Conservation (phyloP, 1,140 invertebrate species). For the Lordiphosa mommai region DNA sequence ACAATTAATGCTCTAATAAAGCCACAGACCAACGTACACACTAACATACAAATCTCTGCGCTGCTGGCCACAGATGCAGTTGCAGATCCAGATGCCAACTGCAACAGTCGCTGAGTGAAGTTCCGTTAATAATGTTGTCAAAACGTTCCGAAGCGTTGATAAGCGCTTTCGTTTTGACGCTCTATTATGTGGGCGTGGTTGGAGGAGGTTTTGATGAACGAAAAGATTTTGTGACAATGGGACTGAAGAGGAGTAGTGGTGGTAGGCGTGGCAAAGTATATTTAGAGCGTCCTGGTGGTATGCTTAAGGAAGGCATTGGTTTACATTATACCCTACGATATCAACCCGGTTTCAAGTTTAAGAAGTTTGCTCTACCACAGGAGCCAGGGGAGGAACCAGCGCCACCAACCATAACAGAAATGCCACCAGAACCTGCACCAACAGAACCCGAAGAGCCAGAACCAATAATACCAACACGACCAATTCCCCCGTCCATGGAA, state of each 20-base stretch:
- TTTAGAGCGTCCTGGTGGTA: slow-evolving; percentile 32
- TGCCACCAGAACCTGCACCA: slow-evolving; percentile 28
- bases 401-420: slow-evolving; percentile 9
- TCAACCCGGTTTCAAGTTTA: slow-evolving; percentile 49
- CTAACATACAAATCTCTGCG: not conserved
- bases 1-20: slow-evolving; percentile 79
- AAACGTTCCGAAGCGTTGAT: slow-evolving; percentile 57
- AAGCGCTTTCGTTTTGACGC: slow-evolving; percentile 65
- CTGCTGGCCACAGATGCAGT: slow-evolving; percentile 26
- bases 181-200: slow-evolving; percentile 63
- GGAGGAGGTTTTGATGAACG: slow-evolving; percentile 9
- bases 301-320: slow-evolving; percentile 39
- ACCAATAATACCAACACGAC: slow-evolving; percentile 48
- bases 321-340: slow-evolving; percentile 53
- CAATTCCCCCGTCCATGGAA: slow-evolving; percentile 24
- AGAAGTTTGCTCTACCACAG: slow-evolving; percentile 46
- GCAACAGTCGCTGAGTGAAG: slow-evolving; percentile 50
- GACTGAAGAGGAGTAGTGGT: slow-evolving; percentile 29
- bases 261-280: slow-evolving; percentile 26
- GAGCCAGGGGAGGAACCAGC: slow-evolving; percentile 2
- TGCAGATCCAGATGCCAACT: slow-evolving; percentile 14
- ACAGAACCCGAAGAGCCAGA: slow-evolving; percentile 55
- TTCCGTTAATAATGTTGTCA: slow-evolving; percentile 78
- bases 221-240: slow-evolving; percentile 61
- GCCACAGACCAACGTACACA: slow-evolving; percentile 51